Conservation (phyloP, 2,113 vertebrate genomes). For the Chrysochloris asiatica region DNA sequence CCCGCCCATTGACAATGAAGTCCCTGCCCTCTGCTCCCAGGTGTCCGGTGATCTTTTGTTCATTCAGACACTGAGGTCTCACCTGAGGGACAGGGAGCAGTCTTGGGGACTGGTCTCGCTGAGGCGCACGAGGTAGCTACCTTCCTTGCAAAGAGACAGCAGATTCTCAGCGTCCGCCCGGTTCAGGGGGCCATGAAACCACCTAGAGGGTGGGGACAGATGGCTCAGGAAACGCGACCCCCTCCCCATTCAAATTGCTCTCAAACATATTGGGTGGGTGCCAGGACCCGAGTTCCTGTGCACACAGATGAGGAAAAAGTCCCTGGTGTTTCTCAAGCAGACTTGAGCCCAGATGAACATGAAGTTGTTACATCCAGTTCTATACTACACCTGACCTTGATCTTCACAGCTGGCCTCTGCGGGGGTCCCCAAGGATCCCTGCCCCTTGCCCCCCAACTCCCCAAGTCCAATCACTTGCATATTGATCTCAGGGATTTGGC, state of each 20-base stretch:
- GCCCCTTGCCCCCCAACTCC: no score
- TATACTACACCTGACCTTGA: neutral
- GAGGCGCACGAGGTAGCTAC: slow-evolving; percentile 95
- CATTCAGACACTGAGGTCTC: neutral
- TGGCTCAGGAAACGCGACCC: neutral
- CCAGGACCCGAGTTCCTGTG: neutral
- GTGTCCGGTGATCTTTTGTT: neutral
- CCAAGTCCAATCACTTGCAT: neutral
- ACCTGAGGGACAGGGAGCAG: slow-evolving; percentile 93
- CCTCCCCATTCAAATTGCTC: neutral
- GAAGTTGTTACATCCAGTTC: neutral
- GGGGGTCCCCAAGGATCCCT: neutral
- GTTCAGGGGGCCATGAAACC: slow-evolving; percentile 94
- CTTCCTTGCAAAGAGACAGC: slow-evolving; percentile 94
- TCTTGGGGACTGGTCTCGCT: slow-evolving; percentile 91
- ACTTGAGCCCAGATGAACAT: neutral
- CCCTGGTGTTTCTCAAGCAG: neutral
- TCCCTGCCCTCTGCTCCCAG: neutral
- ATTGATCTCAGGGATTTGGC: neutral
- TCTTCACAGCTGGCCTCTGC: neutral
- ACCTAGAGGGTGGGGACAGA: slow-evolving; percentile 79
- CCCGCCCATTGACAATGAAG: neutral
- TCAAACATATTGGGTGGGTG: neutral
- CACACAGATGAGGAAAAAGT: neutral
- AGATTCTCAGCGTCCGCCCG: slow-evolving; percentile 91